phyloP scores from a whole-genome alignment of 1,140 invertebrate species.

The Chymomyza costata region DNA sequence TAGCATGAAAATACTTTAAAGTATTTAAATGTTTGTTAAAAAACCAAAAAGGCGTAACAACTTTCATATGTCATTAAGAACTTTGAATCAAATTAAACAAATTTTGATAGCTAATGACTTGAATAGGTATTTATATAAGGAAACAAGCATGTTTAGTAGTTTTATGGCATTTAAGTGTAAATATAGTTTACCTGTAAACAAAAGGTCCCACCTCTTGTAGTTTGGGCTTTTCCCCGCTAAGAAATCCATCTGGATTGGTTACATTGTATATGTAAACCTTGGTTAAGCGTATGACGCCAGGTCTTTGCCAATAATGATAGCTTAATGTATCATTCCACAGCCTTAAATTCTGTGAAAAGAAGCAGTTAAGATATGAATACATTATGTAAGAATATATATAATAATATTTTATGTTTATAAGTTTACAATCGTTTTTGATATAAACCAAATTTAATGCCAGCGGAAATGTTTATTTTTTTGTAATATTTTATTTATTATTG shows the following conservation, averaged over 20 bases:
- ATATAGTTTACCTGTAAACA: slow-evolving; percentile 86
- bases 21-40: slow-evolving; percentile 16
- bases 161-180: no score
- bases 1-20: slow-evolving; percentile 40
- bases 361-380: no score
- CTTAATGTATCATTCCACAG: slow-evolving; percentile 89
- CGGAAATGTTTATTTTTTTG: no score
- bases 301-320: slow-evolving; percentile 94
- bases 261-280: slow-evolving; percentile 94
- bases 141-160: no score
- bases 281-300: slow-evolving; percentile 90
- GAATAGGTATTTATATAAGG: no score
- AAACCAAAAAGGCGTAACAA: slow-evolving; percentile 47
- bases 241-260: slow-evolving; percentile 88
- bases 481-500: no score
- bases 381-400: no score
- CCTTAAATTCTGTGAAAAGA: slow-evolving; percentile 84
- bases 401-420: no score
- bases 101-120: no score
- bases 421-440: no score
- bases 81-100: slow-evolving; percentile 5
- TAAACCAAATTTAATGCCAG: no score
- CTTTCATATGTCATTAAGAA: slow-evolving; percentile 25
- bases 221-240: slow-evolving; percentile 87
- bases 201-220: slow-evolving; percentile 89